phyloP scores from a whole-genome alignment of 2,888 invertebrate genomes.

The Parochlus steinenii region DNA sequence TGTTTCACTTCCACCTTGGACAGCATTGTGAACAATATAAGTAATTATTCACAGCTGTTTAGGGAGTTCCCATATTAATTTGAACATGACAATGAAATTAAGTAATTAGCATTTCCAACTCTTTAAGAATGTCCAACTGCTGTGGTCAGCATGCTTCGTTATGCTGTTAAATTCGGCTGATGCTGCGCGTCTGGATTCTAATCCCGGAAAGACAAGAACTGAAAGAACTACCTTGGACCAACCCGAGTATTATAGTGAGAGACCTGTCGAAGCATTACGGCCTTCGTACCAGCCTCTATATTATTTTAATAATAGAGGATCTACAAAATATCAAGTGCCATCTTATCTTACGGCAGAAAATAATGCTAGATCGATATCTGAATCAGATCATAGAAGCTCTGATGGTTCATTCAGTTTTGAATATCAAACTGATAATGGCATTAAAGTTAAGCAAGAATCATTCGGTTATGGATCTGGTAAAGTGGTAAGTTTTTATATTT shows the following conservation, averaged over 20 bases:
- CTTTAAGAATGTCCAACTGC: no score
- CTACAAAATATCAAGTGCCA: slow-evolving; percentile 6
- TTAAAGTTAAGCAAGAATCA: slow-evolving; percentile 8
- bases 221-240: no score
- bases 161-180: slow-evolving; percentile 3
- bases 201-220: no score
- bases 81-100: not conserved
- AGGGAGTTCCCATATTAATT: slow-evolving; percentile 1
- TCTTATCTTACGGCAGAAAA: slow-evolving; percentile 4
- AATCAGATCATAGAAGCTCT: not conserved
- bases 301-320: no score
- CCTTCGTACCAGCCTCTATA: slow-evolving; percentile 1
- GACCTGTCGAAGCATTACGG: no score
- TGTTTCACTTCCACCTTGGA: not conserved
- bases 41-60: not conserved
- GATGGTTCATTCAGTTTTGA: slow-evolving; percentile 10
- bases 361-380: slow-evolving; percentile 1
- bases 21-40: not conserved
- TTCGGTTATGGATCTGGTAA: slow-evolving; percentile 8
- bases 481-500: no score
- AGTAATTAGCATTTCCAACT: no score
- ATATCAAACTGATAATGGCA: slow-evolving; percentile 10
- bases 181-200: not conserved
- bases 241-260: no score
- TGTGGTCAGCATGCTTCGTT: slow-evolving; percentile 9